Base-by-base conservation (phyloP, 2,888 invertebrate genomes). In the Ernsta delagoae region DNA sequence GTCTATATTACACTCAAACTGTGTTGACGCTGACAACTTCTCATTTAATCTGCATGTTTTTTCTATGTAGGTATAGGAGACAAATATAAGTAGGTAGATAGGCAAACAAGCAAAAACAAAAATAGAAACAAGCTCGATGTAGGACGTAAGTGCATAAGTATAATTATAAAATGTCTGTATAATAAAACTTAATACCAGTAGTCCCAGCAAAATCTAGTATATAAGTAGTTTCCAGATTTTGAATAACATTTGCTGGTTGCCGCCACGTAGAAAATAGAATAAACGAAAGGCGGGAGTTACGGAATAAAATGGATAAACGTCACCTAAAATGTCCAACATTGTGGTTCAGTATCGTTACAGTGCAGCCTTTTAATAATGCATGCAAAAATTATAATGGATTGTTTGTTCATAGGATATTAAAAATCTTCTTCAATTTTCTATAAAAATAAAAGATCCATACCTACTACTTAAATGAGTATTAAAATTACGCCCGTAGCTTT, bases 1-100 rank as follows among this genome's bases (percentile, higher is more conserved):
- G 61, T 61, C 61, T 24, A 16, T 39, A 50, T 53, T 53, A 62
- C 39, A 16, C 45, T 60, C 16, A 9, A n/a, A 34, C 56, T 56
- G 5, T 50, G 16, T 61, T 50, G 62, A 12, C 12, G 48, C 36
- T 48, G 12, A 62, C 54, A 63, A 54, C 9, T 63, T 41, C n/a
- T 31, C 31, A 45, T 31, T 31, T 63, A n/a, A 45, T 45, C 45
- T 45, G 45, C n/a, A 45, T 43, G 11, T 43, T 45, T n/a, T 45
- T 45, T 45, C 31, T 31, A 3, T 31, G 31, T 24, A 24, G 1
- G 24, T 31, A 5, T 45, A n/a, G n/a, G 45, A 45, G 7, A 39
- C 6, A 39, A 39, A 5, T 39, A 8, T 41, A 31, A 31, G 50
- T 50, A 4, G n/a, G 43, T 45, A 45, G 11, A n/a, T 31, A 31